phyloP scores from a whole-genome alignment of 2,113 vertebrate genomes.

The Chaetodon auriga region DNA sequence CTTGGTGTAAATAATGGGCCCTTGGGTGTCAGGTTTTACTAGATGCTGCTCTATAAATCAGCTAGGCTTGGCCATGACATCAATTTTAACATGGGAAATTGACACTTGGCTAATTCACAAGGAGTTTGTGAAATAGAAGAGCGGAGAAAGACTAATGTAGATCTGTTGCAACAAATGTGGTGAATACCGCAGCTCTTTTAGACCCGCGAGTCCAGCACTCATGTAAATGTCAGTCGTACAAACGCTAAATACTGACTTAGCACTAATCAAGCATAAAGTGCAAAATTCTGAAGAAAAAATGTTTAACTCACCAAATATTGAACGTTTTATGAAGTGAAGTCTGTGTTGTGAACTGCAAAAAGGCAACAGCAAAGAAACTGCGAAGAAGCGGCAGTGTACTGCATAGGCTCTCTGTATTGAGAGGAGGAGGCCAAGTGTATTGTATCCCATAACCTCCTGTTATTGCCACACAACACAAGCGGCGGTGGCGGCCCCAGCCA shows the following conservation, averaged over 20 bases:
- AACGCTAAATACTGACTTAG: conserved; percentile 2
- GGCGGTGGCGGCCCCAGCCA: conserved; percentile 77
- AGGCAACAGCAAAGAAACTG: conserved; percentile 44
- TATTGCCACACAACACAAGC: conserved; percentile 82
- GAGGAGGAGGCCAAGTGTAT: conserved; percentile 78
- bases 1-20: conserved; percentile 81
- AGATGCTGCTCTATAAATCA: conserved; percentile 85
- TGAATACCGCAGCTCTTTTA: not conserved
- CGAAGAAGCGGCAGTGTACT: conserved; percentile 42
- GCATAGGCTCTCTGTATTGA: conserved; percentile 68
- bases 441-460: conserved; percentile 81
- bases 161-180: conserved; percentile 24
- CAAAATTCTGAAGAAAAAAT: conserved; percentile 27
- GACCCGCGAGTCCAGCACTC: conserved; percentile 7
- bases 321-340: conserved; percentile 46
- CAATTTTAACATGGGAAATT: conserved; percentile 82
- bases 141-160: conserved; percentile 46
- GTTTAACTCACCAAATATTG: conserved; percentile 58
- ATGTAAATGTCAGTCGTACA: not conserved
- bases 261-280: conserved; percentile 1
- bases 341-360: conserved; percentile 52
- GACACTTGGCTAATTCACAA: conserved; percentile 82
- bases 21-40: conserved; percentile 78
- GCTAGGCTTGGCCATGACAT: conserved; percentile 76
- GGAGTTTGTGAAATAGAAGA: conserved; percentile 66